phyloP scores from a whole-genome alignment of 1,140 invertebrate genomes.

The Rhizoglyphus robini region DNA sequence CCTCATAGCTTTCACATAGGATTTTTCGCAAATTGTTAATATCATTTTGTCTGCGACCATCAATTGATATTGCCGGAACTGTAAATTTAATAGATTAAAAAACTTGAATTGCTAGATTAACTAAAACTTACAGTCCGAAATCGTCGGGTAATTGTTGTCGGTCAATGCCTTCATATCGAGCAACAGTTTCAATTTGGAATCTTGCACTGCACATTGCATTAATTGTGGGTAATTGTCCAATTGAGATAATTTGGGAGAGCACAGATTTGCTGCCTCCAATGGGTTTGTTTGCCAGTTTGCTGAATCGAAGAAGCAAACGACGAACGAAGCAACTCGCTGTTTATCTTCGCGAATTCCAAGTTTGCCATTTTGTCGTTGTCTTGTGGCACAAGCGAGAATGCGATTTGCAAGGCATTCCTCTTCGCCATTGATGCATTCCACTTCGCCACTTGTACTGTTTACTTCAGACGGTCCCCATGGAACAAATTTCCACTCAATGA shows the following conservation, averaged over 20 bases:
- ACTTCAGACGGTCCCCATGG: not conserved
- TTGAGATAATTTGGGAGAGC: not conserved
- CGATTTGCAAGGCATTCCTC: constrained; percentile 1
- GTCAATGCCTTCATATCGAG: not conserved
- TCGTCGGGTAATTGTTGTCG: not conserved
- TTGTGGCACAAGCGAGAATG: not conserved
- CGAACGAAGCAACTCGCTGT: not conserved
- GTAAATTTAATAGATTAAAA: too few species aligned
- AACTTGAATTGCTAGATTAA: too few species aligned
- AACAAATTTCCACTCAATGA: not conserved
- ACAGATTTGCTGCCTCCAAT: not conserved
- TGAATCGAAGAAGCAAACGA: not conserved
- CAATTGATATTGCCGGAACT: not conserved
- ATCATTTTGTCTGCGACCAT: not conserved
- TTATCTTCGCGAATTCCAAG: not conserved
- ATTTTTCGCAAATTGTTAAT: not conserved
- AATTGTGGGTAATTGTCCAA: not conserved
- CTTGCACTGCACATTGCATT: not conserved
- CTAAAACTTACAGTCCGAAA: not conserved
- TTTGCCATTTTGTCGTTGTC: not conserved
- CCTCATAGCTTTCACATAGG: not conserved
- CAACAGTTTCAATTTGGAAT: not conserved
- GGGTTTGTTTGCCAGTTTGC: not conserved
- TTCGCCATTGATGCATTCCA: not conserved
- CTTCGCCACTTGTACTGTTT: not conserved